Evolutionary conservation across 2,888 invertebrate genomes (phyloP), one percentile per base, ranked within the genome.

Genomic region (Prenolepis imparis): DNA sequence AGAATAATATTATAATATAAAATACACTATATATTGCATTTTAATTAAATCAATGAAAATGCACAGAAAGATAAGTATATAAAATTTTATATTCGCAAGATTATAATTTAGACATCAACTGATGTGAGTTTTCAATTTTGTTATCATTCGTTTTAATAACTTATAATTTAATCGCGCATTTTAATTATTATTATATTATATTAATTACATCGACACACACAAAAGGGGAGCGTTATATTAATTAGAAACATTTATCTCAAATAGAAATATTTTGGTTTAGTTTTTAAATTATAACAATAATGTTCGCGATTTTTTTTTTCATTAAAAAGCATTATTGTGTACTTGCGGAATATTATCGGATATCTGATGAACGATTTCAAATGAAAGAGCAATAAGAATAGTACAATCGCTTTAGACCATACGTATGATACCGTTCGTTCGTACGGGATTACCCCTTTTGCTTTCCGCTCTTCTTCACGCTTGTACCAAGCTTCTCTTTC

Each of bases 401-500:
- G 28, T 63, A 15, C n/a, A 44, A 57, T 32, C 72, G n/a, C 41
- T 72, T 72, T 72, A 59, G 41, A 72, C 59, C 55, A 28, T 28
- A 28, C 28, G 32, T 73, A 57, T 15, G 48, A 78, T 72, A 48
- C 44, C 59, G 39, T 55, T 52, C 36, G 44, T 80, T 72, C 73
- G 44, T 44, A 57, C 57, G 44, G 41, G 61, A 83, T 80, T 73
- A 80, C 68, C 63, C 74, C 63, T 61, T 68, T 81, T 64, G 39
- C 63, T 80, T 74, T 74, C 78, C 61, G 39, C 52, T 72, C 21
- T 83, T 66, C 72, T 85, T 87, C 84, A 77, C 80, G 84, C 66
- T 28, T 74, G 74, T 48, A 68, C 82, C 82, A 82, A 82, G 84
- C 84, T 87, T 78, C 84, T 84, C 89, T 73, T 80, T 72, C 72